A percentile compares a stretch with the other conserved stretches of the same genome.
Evolutionary conservation across 2,888 invertebrate genomes (phyloP).

Genomic region (Ferrisia virgata): DNA sequence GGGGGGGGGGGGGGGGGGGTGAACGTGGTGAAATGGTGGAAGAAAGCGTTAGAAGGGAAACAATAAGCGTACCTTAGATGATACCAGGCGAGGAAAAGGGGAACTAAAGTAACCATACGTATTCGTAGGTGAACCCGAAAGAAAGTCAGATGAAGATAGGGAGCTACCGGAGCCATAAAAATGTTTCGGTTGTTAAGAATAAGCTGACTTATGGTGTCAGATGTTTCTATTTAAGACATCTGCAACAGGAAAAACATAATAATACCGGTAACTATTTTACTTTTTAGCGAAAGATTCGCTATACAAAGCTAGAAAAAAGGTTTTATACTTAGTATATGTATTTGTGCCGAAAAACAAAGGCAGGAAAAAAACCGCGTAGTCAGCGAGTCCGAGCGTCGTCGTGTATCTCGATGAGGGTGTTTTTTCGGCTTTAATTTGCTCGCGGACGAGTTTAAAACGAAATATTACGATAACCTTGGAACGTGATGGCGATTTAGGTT

Average conservation of each 20-base stretch:
- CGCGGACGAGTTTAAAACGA: not conserved
- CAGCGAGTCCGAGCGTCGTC: not conserved
- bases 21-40: too few species aligned
- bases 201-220: conserved; percentile 42
- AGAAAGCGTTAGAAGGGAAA: too few species aligned
- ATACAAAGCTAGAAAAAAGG: not conserved
- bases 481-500: not conserved
- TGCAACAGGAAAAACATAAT: conserved; percentile 33
- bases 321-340: too few species aligned
- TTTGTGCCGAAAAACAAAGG: not conserved
- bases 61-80: too few species aligned
- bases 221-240: conserved; percentile 36
- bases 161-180: conserved; percentile 26
- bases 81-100: too few species aligned
- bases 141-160: not conserved
- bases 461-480: not conserved
- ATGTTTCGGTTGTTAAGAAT: conserved; percentile 41
- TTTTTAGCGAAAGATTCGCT: not conserved
- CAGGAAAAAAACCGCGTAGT: not conserved
- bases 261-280: conserved; percentile 2
- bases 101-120: not conserved
- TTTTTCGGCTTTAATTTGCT: not conserved
- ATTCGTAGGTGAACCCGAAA: not conserved
- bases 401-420: not conserved
- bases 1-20: too few species aligned